These are phyloP conservation scores for Erinaceus europaeus DNA, from an alignment of 2,113 vertebrate genomes.

Conservation along the genomic window DNA sequence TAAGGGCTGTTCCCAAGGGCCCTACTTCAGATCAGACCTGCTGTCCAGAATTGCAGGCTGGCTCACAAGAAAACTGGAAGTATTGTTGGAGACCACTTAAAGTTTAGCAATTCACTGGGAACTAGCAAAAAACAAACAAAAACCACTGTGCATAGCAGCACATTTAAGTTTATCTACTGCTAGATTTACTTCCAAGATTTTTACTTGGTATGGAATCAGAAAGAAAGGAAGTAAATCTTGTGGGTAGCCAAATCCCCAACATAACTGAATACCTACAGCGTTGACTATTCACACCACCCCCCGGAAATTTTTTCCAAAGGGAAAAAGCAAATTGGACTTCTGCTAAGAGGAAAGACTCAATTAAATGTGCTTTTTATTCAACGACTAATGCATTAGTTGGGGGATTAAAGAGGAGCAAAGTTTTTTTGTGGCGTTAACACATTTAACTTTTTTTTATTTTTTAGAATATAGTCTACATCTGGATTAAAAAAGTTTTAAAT, in stretches of 20 bases:
- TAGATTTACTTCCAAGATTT: too few species aligned
- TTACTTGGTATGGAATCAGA: neutral
- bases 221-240: constrained; percentile 12
- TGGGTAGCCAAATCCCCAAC: neutral
- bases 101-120: neutral
- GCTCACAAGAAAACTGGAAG: neutral
- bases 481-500: constrained; percentile 87
- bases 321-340: constrained; percentile 31
- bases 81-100: neutral
- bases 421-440: constrained; percentile 77
- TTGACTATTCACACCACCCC: neutral
- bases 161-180: neutral
- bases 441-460: constrained; percentile 81
- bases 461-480: constrained; percentile 87
- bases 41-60: neutral
- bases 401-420: constrained; percentile 72
- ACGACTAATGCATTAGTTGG: constrained; percentile 3
- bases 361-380: constrained; percentile 44
- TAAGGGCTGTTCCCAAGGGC: neutral
- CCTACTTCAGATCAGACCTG: neutral
- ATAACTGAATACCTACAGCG: constrained; percentile 8
- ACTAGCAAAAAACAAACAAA: neutral
- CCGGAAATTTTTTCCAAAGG: constrained; percentile 19
- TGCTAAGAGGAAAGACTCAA: neutral
- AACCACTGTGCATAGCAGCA: neutral